Conservation (phyloP, 2,113 vertebrate species). For the Macheiramphus alcinus region DNA sequence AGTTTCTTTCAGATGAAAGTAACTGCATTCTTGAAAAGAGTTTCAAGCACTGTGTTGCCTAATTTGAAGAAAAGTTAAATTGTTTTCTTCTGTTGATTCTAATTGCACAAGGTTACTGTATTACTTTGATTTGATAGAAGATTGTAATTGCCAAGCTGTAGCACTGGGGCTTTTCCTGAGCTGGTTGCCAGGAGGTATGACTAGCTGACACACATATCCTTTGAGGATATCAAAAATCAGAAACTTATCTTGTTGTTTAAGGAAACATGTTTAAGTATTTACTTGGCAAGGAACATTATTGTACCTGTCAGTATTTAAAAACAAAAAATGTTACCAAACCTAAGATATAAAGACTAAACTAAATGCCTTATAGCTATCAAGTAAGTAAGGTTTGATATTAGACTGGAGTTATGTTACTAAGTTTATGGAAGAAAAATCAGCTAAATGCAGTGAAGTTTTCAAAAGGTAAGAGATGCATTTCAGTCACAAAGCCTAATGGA, state of each 20-base stretch:
- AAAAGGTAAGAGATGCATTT: background rate
- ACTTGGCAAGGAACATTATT: background rate
- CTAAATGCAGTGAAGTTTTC: background rate
- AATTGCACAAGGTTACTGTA: background rate
- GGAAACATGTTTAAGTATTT: background rate
- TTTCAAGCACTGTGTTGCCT: background rate
- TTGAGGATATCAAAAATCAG: background rate
- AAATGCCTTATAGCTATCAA: background rate
- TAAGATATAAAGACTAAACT: background rate
- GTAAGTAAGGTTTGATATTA: background rate
- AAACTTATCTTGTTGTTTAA: background rate
- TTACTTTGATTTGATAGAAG: background rate
- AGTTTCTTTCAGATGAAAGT: background rate
- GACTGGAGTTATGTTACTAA: background rate
- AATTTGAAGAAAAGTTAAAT: background rate
- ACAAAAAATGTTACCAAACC: background rate
- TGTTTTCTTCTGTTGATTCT: background rate
- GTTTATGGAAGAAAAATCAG: background rate
- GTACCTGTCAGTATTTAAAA: background rate
- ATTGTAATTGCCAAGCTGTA: background rate
- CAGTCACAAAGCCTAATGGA: background rate
- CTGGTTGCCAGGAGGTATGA: background rate
- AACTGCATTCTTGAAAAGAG: background rate
- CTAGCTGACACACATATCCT: background rate
- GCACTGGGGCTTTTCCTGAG: background rate